phyloP scores from a whole-genome alignment of 2,113 vertebrate genomes.

The sheep (Ovis aries) region DNA sequence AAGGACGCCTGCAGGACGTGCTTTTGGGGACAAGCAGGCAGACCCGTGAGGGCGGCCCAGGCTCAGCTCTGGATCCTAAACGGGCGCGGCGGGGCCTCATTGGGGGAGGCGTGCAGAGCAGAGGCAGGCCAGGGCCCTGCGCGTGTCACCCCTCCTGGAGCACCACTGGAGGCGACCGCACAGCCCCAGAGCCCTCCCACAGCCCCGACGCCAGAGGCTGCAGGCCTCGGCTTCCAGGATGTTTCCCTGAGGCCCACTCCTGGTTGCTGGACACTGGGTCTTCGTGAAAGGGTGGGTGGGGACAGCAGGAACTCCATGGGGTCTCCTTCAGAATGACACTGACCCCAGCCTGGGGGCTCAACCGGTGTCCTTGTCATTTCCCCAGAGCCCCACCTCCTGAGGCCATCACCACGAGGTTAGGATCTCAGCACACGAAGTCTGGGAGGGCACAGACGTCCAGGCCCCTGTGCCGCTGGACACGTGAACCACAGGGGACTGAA shows the following conservation, averaged over 20 bases:
- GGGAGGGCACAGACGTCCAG: neutral
- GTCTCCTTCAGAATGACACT: neutral
- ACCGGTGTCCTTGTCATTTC: neutral
- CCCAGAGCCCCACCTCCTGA: neutral
- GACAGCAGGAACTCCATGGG: neutral
- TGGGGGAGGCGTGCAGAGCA: neutral
- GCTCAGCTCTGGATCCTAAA: fast-evolving
- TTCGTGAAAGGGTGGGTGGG: neutral
- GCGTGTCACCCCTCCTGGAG: fast-evolving
- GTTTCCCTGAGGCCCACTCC: neutral
- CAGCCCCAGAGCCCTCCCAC: fast-evolving
- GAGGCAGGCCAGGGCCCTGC: neutral
- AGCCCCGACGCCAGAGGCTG: fast-evolving
- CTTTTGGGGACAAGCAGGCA: neutral
- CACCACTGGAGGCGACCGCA: fast-evolving
- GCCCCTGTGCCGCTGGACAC: no score
- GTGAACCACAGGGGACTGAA: neutral
- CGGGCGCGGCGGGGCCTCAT: fast-evolving
- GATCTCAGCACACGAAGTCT: neutral
- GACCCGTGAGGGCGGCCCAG: fast-evolving
- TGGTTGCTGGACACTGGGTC: fast-evolving
- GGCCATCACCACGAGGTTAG: no score
- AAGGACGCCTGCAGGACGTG: fast-evolving
- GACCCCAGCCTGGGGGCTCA: neutral
- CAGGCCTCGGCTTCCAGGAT: fast-evolving